Base-by-base conservation (phyloP, 1,140 invertebrate species). In the Trachymyrmex cornetzi region DNA sequence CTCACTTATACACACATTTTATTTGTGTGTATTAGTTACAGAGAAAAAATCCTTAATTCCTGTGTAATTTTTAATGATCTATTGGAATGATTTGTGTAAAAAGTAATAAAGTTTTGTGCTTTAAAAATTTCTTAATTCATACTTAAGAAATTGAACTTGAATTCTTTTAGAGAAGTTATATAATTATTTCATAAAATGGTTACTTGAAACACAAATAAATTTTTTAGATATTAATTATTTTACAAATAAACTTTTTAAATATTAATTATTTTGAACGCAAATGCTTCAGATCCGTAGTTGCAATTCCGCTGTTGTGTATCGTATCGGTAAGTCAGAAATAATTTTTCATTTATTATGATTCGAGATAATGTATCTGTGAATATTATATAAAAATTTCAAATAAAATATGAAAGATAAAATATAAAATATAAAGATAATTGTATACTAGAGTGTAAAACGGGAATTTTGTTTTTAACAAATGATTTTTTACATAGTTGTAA, bases 161-260 rank as follows among this genome's bases (percentile, higher is more conserved):
- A 44, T 44, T 5, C 27, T 30, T 66, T 66, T 38, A 19, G 1
- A 44, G 9, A 3, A 38, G 1, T n/a, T n/a, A 38, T 2, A 1
- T 34, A 34, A 66, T 38, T 66, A n/a, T 66, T 66, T 66, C n/a
- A n/a, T 66, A 7, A 66, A 66, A 38, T 66, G 4, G n/a, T 38
- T 30, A 34, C 16, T 64, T 34, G 30, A 34, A 64, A 64, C 1
- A 7, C 2, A 12, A 44, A 44, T 38, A 38, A 38, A 38, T 1
- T 44, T 44, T 44, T 44, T 44, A 66, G 1, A 30, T 7, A 44
- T 11, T 44, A 44, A 44, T 38, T 27, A 34, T 19, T 30, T 64
- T 7, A 1, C 63, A 19, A n/a, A 38, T 19, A 38, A 38, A 38
- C 30, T 67, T 38, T 38, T 67, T 0, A 22, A 4, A 38, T 38